A percentile compares a stretch with the other conserved stretches of the same genome.
Evolutionary conservation across 2,797 vertebrate species (phyloP).

Genomic region (Eulemur albifrons): DNA sequence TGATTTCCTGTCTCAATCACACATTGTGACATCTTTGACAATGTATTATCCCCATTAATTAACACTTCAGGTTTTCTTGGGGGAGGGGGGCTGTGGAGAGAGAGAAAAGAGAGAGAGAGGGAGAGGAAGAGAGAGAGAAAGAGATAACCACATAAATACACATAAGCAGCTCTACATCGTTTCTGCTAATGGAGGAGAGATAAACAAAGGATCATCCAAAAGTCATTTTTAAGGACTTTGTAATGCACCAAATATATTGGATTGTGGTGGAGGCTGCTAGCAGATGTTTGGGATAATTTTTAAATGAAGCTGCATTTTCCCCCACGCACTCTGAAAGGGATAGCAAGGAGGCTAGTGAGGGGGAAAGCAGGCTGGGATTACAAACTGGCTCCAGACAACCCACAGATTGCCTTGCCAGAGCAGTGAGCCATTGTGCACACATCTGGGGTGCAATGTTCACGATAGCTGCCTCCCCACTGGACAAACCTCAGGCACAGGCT

Average conservation of each 20-base stretch:
- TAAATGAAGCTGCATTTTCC: neutral
- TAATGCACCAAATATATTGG: neutral
- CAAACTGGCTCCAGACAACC: neutral
- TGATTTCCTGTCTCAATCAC: neutral
- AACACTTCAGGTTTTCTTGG: neutral
- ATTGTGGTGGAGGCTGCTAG: neutral
- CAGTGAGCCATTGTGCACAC: fast-evolving
- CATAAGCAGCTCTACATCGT: neutral
- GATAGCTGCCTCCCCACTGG: neutral
- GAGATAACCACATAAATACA: neutral
- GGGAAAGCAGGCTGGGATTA: neutral
- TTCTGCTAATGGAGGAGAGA: neutral
- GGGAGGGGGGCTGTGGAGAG: too few relatives aligned
- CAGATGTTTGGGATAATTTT: neutral
- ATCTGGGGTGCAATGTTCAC: neutral
- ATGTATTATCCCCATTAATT: neutral
- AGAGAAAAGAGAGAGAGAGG: neutral
- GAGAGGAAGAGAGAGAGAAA: neutral
- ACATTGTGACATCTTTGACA: neutral
- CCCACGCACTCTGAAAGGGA: neutral
- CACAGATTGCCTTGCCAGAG: neutral
- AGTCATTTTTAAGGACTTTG: conserved; percentile 9
- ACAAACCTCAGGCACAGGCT: neutral
- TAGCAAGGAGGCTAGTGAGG: neutral
- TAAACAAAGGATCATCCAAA: neutral